These are phyloP conservation scores for Ashinkailepas kermadecensis DNA, from an alignment of 2,888 invertebrate species.

Conservation along the genomic window DNA sequence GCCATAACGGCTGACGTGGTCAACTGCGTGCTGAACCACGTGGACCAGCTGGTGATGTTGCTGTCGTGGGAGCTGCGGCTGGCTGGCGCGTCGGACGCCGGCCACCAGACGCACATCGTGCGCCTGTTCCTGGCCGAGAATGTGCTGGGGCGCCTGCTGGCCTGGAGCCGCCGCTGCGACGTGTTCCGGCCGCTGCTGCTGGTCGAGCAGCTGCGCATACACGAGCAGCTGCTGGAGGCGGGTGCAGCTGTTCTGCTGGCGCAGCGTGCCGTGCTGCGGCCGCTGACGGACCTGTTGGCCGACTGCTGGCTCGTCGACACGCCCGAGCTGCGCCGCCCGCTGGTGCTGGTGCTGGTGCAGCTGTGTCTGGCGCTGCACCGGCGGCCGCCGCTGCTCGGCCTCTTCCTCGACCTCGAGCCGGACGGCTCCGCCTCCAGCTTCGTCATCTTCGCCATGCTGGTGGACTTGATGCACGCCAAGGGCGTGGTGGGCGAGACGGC, in stretches of 20 bases:
- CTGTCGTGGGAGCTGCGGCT: slow-evolving; percentile 58
- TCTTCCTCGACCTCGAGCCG: slow-evolving; percentile 65
- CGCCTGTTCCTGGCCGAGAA: slow-evolving; percentile 78
- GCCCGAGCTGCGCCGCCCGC: slow-evolving; percentile 49
- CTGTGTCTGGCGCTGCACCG: slow-evolving; percentile 84
- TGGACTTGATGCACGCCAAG: slow-evolving; percentile 82
- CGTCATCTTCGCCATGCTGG: slow-evolving; percentile 76
- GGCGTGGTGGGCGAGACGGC: slow-evolving; percentile 84
- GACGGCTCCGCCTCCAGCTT: slow-evolving; percentile 45
- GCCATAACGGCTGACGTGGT: slow-evolving; percentile 65
- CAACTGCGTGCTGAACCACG: slow-evolving; percentile 77
- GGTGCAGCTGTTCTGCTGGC: slow-evolving; percentile 73
- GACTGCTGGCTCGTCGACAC: slow-evolving; percentile 69
- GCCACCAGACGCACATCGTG: slow-evolving; percentile 49
- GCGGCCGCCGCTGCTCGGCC: slow-evolving; percentile 74
- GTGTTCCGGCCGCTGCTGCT: slow-evolving; percentile 76
- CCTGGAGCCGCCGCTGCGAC: slow-evolving; percentile 76
- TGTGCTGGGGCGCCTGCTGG: slow-evolving; percentile 71
- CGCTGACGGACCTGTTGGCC: slow-evolving; percentile 71
- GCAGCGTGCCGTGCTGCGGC: slow-evolving; percentile 81
- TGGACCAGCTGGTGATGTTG: slow-evolving; percentile 82
- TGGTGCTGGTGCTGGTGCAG: slow-evolving; percentile 80
- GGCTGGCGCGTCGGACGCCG: slow-evolving; percentile 20
- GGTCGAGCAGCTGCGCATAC: slow-evolving; percentile 77
- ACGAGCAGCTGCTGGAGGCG: slow-evolving; percentile 73